Evolutionary conservation across 2,797 vertebrate species (phyloP).

Genomic region (Manis pentadactyla): DNA sequence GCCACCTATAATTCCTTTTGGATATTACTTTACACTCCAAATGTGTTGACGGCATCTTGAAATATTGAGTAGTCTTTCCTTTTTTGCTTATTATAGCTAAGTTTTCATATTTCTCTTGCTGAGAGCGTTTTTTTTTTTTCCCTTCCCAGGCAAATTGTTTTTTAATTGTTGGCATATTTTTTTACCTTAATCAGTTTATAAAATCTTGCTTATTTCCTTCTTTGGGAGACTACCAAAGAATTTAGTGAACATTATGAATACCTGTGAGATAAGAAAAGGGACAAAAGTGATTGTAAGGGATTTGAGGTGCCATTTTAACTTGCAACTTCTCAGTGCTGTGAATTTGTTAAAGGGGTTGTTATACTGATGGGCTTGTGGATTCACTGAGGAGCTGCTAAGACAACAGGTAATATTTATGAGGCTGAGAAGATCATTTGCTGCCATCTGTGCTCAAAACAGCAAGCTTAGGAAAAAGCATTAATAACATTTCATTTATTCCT

Average conservation of each 20-base stretch:
- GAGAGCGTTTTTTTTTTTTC: not conserved
- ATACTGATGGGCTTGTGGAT: not conserved
- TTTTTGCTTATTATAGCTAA: conserved; percentile 2
- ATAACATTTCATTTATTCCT: not conserved
- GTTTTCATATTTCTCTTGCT: conserved; percentile 38
- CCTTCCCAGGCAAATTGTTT: not conserved
- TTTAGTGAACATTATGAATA: conserved; percentile 20
- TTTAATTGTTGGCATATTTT: conserved; percentile 30
- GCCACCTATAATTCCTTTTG: not conserved
- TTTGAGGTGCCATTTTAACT: conserved; percentile 17
- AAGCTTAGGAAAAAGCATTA: not conserved
- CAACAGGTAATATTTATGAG: not conserved
- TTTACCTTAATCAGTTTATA: not conserved
- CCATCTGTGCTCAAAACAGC: not conserved
- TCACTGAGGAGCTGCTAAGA: not conserved
- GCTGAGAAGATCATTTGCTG: not conserved
- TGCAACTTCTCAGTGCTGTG: not conserved
- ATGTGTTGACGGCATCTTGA: conserved; percentile 33
- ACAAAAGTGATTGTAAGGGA: not conserved
- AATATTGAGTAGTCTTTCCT: not conserved
- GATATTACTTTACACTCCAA: conserved; percentile 21
- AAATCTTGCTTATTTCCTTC: conserved; percentile 40
- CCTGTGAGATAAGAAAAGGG: not conserved
- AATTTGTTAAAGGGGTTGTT: conserved; percentile 5
- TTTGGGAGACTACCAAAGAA: conserved; percentile 33